Percentiles rank a stretch among this genome's conserved stretches.
Conservation (phyloP, 30 jellyfish, hydroid and myxozoan genomes). For the Haliclystus octoradiatus region DNA sequence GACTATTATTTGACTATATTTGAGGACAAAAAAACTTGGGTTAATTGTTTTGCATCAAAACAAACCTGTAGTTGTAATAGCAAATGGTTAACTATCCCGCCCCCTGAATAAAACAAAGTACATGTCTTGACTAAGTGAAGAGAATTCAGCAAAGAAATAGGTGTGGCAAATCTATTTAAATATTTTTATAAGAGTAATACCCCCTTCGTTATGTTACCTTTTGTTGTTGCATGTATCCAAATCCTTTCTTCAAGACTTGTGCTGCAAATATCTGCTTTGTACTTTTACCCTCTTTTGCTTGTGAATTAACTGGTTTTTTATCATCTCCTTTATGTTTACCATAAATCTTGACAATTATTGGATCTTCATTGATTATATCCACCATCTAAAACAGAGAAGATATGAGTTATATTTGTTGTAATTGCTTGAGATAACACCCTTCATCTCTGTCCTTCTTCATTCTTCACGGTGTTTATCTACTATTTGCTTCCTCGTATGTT, state of each 20-base stretch:
- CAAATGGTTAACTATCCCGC: too few species aligned
- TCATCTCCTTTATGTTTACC: slow-evolving; percentile 66
- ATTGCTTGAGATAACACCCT: too few species aligned
- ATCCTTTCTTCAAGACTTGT: slow-evolving; percentile 46
- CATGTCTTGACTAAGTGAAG: not conserved
- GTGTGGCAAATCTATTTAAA: too few species aligned
- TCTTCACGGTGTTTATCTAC: too few species aligned
- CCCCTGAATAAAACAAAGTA: not conserved
- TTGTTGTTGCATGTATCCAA: slow-evolving; percentile 31
- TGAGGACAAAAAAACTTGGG: too few species aligned
- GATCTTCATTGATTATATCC: slow-evolving; percentile 39
- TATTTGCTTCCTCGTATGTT: too few species aligned
- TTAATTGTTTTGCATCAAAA: too few species aligned
- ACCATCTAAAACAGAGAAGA: slow-evolving; percentile 35
- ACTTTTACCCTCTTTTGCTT: slow-evolving; percentile 55
- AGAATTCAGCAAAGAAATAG: too few species aligned
- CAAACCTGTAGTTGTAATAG: too few species aligned
- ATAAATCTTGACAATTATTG: slow-evolving; percentile 53
- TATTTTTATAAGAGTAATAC: not conserved
- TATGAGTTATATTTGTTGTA: too few species aligned
- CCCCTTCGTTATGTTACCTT: slow-evolving; percentile 15
- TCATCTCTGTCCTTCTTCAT: too few species aligned
- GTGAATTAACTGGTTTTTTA: slow-evolving; percentile 45
- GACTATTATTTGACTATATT: too few species aligned
- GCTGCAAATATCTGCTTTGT: slow-evolving; percentile 76